Evolutionary conservation across 2,888 invertebrate genomes (phyloP), one percentile per base, ranked within the genome.

Genomic region (Acleris laterana): DNA sequence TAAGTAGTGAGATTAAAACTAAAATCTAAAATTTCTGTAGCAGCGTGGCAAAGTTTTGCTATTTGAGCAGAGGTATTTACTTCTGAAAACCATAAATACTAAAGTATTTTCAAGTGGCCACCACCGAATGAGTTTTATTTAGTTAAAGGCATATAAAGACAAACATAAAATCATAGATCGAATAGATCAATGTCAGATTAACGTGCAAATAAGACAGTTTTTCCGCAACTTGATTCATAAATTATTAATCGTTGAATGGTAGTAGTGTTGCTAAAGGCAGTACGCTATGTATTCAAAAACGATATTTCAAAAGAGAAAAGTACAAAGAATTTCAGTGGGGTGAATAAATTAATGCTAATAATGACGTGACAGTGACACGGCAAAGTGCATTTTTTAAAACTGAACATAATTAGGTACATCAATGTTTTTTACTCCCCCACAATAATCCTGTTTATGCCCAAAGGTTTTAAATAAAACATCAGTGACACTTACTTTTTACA

Each of bases 261-360:
- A 22, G 55, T 46, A 44, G 4, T n/a, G 16, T 13, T 46, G 6
- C 17, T 22, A 53, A 60, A 59, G 53, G 11, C 32, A 49, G 17
- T 59, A 42, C 38, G 17, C 25, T 42, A 49, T 11, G 7, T 49
- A 49, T 20, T 49, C 20, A 20, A 5, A 49, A 49, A 49, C 7
- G 4, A 17, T 6, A 13, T 20, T 16, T 42, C 5, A 22, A 22
- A 55, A 60, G 1, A 16, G 22, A 48, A n/a, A 46, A 32, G n/a
- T 28, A 38, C 13, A 38, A 38, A 38, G 13, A 13, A 38, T 38
- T 60, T 22, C 51, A 25, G 22, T 48, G 6, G 66, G 66, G 66
- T 66, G 61, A 57, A 66, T 66, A 57, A 57, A 66, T 66, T 62
- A 66, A 66, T 62, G 56, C 56, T 44, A 61, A 57, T 52, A 22